Conservation (phyloP, 1,140 invertebrate species). For the Anastrepha ludens region DNA sequence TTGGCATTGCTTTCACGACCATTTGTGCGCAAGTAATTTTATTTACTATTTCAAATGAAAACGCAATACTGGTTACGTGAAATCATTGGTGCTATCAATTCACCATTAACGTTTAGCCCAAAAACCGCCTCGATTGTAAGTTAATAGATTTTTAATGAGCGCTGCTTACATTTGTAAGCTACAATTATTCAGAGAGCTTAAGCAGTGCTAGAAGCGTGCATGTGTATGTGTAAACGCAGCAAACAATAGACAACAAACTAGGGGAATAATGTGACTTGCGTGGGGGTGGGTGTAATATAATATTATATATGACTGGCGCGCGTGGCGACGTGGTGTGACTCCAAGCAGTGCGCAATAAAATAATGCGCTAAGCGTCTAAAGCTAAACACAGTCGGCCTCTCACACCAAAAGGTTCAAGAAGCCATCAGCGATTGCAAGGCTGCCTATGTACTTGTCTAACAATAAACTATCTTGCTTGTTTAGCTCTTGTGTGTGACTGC, state of each 20-base stretch:
- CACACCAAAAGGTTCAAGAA: too few relatives aligned
- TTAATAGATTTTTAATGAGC: constrained; percentile 48
- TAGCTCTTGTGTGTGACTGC: not conserved
- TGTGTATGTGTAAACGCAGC: not conserved
- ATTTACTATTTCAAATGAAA: not conserved
- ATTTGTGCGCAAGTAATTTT: not conserved
- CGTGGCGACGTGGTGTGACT: not conserved
- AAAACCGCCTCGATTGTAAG: constrained; percentile 1
- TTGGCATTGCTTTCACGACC: not conserved
- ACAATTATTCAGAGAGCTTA: constrained; percentile 5
- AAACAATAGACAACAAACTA: not conserved
- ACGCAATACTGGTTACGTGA: not conserved
- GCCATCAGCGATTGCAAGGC: too few relatives aligned
- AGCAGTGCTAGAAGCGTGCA: not conserved
- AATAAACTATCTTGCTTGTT: not conserved
- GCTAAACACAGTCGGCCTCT: not conserved
- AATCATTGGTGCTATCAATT: constrained; percentile 30
- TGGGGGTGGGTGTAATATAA: too few relatives aligned
- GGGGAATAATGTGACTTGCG: not conserved
- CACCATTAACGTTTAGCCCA: constrained; percentile 7
- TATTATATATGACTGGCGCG: too few relatives aligned
- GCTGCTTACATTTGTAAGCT: constrained; percentile 11
- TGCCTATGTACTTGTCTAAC: too few relatives aligned
- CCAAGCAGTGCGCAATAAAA: not conserved
- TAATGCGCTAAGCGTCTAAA: not conserved